These are phyloP conservation scores for Scomberomorus guttatus DNA, from an alignment of 2,797 vertebrate genomes.

Conservation along the genomic window DNA sequence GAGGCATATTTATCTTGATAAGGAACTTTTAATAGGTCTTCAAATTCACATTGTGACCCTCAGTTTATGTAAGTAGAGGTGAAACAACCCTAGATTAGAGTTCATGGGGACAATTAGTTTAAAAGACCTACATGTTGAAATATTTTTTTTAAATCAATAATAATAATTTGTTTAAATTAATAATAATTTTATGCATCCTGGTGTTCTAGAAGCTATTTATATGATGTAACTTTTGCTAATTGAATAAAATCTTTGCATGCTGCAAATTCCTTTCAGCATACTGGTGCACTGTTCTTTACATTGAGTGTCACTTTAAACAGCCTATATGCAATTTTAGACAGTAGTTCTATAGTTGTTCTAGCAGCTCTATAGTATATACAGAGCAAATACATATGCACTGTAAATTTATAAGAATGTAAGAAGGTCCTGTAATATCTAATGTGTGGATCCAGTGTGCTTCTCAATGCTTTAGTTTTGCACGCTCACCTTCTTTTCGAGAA, in stretches of 20 bases:
- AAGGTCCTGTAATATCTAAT: background rate
- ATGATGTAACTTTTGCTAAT: background rate
- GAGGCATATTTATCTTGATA: background rate
- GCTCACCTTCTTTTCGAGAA: background rate
- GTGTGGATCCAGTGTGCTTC: background rate
- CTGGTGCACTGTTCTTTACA: no score
- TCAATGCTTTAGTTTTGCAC: background rate
- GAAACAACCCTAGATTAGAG: background rate
- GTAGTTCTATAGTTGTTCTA: no score
- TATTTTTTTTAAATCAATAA: background rate
- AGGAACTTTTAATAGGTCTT: background rate
- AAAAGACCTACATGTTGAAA: background rate
- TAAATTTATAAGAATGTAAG: background rate
- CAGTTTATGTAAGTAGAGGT: background rate
- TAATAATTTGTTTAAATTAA: no score
- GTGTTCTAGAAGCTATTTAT: background rate
- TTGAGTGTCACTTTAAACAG: no score
- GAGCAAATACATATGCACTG: no score
- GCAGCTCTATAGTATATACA: no score
- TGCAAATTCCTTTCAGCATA: no score
- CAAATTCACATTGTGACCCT: background rate
- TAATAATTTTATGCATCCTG: no score
- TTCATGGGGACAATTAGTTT: no score
- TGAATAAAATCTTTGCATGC: background rate
- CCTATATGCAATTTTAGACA: no score